Evolutionary conservation across 2,888 invertebrate species (phyloP).

Genomic region (Zele albiditarsus): DNA sequence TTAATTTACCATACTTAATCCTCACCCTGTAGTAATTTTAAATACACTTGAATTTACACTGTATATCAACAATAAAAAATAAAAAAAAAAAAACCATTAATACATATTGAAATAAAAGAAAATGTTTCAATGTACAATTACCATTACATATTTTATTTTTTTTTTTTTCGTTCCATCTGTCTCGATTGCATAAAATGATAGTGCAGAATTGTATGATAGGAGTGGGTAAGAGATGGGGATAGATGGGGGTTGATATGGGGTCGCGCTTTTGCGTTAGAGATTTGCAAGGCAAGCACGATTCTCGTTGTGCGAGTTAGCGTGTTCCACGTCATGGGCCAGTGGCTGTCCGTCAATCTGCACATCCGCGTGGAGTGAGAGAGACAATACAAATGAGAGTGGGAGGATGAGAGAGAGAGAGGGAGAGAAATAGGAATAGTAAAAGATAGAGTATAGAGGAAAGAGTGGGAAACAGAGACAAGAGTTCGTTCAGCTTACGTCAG

Average conservation of each 20-base stretch:
- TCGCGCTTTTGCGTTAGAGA: conserved; percentile 20
- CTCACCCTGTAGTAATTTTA: too few relatives aligned
- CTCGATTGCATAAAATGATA: background rate
- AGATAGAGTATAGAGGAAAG: conserved; percentile 9
- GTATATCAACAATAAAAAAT: too few relatives aligned
- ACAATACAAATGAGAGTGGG: conserved; percentile 14
- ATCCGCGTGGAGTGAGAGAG: conserved; percentile 41
- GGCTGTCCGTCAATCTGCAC: conserved; percentile 67
- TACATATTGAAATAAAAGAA: too few relatives aligned
- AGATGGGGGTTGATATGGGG: background rate
- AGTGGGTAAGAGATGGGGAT: background rate
- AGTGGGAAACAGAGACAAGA: conserved; percentile 35
- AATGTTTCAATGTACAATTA: background rate
- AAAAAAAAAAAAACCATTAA: too few relatives aligned
- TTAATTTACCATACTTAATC: too few relatives aligned
- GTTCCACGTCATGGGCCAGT: conserved; percentile 64
- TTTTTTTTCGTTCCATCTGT: background rate
- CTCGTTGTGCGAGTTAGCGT: conserved; percentile 39
- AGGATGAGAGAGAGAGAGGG: conserved; percentile 3
- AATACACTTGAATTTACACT: too few relatives aligned
- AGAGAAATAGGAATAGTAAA: background rate
- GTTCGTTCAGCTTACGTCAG: conserved; percentile 61
- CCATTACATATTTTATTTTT: background rate
- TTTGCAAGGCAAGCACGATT: conserved; percentile 46
- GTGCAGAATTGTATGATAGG: background rate